phyloP scores from a whole-genome alignment of 1,140 invertebrate species.

The Drosophila sulfurigaster region DNA sequence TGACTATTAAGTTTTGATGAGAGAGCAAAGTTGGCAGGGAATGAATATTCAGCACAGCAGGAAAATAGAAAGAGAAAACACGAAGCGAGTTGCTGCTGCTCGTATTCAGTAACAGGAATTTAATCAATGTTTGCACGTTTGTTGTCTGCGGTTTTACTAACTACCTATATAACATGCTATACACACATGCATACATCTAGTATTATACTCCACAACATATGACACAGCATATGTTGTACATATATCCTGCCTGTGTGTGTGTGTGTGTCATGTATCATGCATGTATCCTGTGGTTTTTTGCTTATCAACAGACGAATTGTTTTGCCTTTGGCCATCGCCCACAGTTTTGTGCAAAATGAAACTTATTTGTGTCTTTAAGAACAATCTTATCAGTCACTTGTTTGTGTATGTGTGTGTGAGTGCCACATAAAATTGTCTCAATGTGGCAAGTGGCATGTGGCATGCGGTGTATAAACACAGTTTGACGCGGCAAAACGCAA shows the following conservation, averaged over 20 bases:
- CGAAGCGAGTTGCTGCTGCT: background rate
- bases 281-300: constrained; percentile 37
- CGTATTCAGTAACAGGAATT: constrained; percentile 32
- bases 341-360: constrained; percentile 39
- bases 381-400: constrained; percentile 25
- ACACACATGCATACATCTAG: background rate
- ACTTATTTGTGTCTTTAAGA: constrained; percentile 37
- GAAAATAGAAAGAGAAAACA: constrained; percentile 5
- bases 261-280: constrained; percentile 25
- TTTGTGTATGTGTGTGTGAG: constrained; percentile 1
- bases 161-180: constrained; percentile 2
- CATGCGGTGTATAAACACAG: constrained; percentile 5
- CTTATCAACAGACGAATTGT: constrained; percentile 26
- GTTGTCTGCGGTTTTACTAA: constrained; percentile 29
- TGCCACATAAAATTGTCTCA: constrained; percentile 28
- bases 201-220: constrained; percentile 37
- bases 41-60: constrained; percentile 34
- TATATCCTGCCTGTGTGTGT: background rate
- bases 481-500: constrained; percentile 4
- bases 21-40: constrained; percentile 10
- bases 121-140: constrained; percentile 71
- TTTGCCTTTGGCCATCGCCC: constrained; percentile 10
- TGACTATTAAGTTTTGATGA: constrained; percentile 77
- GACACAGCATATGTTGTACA: constrained; percentile 44
- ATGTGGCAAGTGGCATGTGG: constrained; percentile 39